Percentiles rank a stretch among this genome's conserved stretches.
Conservation (phyloP, 2,113 vertebrate genomes). For the Periophthalmodon schlosseri region DNA sequence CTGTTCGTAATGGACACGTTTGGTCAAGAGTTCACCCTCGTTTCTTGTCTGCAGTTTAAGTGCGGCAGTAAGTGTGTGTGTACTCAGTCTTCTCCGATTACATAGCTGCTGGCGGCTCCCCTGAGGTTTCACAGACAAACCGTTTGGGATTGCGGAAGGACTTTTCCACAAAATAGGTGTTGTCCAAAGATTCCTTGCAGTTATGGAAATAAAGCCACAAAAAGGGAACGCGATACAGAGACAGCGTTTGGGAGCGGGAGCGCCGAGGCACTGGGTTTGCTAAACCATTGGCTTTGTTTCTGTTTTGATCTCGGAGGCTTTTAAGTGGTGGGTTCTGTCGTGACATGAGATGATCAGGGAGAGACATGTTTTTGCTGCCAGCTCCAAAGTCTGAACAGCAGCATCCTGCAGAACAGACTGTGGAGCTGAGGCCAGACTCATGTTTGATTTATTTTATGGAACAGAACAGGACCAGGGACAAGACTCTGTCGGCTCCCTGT, state of each 20-base stretch:
- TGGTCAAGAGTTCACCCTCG: slow-evolving; percentile 68
- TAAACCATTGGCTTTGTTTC: slow-evolving; percentile 17
- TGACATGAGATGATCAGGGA: slow-evolving; percentile 21
- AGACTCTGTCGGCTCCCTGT: too few species aligned
- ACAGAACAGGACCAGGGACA: neutral
- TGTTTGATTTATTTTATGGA: neutral
- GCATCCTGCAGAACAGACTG: neutral
- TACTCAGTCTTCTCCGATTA: slow-evolving; percentile 74
- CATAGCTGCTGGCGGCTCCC: slow-evolving; percentile 67
- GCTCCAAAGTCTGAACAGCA: neutral
- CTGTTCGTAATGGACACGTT: slow-evolving; percentile 55
- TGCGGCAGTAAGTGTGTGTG: slow-evolving; percentile 59
- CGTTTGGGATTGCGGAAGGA: slow-evolving; percentile 68
- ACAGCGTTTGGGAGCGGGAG: slow-evolving; percentile 9
- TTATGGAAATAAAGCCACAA: slow-evolving; percentile 74
- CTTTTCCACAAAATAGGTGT: slow-evolving; percentile 80
- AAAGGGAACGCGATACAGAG: slow-evolving; percentile 43
- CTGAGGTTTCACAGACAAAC: slow-evolving; percentile 70
- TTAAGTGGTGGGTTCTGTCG: slow-evolving; percentile 21
- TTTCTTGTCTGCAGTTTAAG: slow-evolving; percentile 45
- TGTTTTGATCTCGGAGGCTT: slow-evolving; percentile 28
- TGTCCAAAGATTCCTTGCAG: slow-evolving; percentile 75
- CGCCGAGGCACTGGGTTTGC: slow-evolving; percentile 26
- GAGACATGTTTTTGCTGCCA: neutral
- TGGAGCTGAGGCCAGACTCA: neutral